Conservation (phyloP, 2,797 vertebrate genomes). For the Ibycter americanus region DNA sequence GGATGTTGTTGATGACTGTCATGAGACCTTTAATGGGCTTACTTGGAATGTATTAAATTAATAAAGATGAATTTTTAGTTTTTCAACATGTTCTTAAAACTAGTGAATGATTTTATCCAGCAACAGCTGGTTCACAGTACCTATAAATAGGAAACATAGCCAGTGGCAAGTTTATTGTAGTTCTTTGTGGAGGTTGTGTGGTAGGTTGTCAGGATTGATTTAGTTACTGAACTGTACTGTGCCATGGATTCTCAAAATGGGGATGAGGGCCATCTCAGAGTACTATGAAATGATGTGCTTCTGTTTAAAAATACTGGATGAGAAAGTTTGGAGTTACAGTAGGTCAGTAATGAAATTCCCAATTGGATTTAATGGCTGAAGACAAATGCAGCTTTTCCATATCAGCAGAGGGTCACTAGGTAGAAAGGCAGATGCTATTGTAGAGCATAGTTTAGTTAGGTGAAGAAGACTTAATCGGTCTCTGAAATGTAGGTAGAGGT, state of each 20-base stretch:
- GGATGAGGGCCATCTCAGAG: not conserved
- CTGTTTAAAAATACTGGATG: not conserved
- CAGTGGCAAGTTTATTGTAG: not conserved
- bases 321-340: not conserved
- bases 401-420: too few species aligned
- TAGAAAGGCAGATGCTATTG: not conserved
- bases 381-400: not conserved
- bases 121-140: not conserved
- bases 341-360: not conserved
- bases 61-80: not conserved
- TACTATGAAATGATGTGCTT: not conserved
- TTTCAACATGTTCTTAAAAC: not conserved
- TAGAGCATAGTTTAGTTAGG: not conserved
- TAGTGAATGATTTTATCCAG: not conserved
- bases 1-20: not conserved
- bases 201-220: not conserved
- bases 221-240: not conserved
- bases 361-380: not conserved
- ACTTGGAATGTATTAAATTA: not conserved
- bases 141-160: not conserved
- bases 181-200: not conserved
- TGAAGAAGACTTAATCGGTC: not conserved
- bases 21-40: not conserved
- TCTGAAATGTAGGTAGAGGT: not conserved
- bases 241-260: not conserved